Evolutionary conservation across 2,888 invertebrate genomes (phyloP).

Genomic region (Trissonchulus latispiculum): DNA sequence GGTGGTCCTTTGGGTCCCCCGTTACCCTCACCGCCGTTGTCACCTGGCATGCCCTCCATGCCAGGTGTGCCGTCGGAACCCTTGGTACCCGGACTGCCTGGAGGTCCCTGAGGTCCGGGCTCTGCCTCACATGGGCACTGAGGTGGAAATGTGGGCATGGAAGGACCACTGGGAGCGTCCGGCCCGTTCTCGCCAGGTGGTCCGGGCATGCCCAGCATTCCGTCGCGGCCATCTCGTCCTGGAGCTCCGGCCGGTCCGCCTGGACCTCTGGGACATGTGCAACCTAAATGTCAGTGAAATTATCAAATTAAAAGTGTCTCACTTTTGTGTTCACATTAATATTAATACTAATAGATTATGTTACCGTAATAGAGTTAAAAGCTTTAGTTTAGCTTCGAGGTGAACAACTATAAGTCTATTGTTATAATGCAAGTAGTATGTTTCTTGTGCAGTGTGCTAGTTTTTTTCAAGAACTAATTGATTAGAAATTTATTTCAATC

Average conservation of each 20-base stretch:
- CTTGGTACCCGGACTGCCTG: neutral
- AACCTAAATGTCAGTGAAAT: too few species aligned
- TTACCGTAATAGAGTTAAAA: too few species aligned
- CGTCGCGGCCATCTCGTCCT: constrained; percentile 14
- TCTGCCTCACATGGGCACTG: neutral
- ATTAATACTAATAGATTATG: too few species aligned
- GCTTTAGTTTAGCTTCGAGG: too few species aligned
- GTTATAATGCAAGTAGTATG: neutral
- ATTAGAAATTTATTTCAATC: too few species aligned
- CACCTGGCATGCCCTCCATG: neutral
- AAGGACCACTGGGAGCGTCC: neutral
- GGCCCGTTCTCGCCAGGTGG: constrained; percentile 14
- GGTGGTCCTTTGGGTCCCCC: constrained; percentile 14
- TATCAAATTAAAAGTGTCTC: too few species aligned
- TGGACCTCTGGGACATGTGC: constrained; percentile 20
- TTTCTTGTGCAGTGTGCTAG: neutral
- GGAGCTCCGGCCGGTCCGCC: constrained; percentile 15
- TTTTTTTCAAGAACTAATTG: neutral
- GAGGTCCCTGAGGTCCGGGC: neutral
- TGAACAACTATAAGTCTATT: neutral
- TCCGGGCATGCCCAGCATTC: constrained; percentile 3
- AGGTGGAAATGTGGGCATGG: neutral
- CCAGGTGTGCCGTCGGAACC: neutral
- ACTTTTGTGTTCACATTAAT: too few species aligned
- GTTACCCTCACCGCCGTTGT: neutral